Conservation (phyloP, 2,113 vertebrate genomes). For the Apteryx mantelli region DNA sequence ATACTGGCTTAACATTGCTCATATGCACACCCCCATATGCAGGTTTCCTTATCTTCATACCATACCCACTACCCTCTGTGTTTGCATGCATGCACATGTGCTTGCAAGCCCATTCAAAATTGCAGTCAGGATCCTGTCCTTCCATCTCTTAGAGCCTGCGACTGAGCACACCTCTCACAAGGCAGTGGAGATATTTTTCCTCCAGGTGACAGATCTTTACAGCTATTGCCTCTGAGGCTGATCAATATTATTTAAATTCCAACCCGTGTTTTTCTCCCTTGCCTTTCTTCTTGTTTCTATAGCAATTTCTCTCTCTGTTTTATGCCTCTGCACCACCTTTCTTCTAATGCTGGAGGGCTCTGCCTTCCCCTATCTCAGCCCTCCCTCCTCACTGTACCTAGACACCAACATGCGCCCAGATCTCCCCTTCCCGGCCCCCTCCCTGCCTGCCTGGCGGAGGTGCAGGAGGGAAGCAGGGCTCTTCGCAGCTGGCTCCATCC, state of each 20-base stretch:
- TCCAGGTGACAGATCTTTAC: background rate
- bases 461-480: background rate
- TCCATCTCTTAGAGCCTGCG: background rate
- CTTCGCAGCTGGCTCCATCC: background rate
- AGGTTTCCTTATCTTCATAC: background rate
- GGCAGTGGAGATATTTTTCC: background rate
- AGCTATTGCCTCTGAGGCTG: conserved; percentile 11
- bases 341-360: background rate
- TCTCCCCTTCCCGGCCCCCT: fast-evolving
- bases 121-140: background rate
- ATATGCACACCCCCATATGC: too few species aligned
- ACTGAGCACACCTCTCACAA: background rate
- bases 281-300: conserved; percentile 17
- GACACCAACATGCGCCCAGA: fast-evolving
- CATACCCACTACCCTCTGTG: background rate
- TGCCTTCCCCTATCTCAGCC: background rate
- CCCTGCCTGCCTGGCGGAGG: fast-evolving
- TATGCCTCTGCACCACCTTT: background rate
- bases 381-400: background rate
- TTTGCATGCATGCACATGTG: background rate
- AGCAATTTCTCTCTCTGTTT: conserved; percentile 4
- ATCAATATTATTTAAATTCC: conserved; percentile 48
- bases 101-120: background rate
- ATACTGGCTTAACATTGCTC: background rate
- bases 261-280: background rate